Percentiles rank a stretch among this genome's conserved stretches.
Conservation (phyloP, 1,140 invertebrate genomes). For the Ditylenchus dipsaci region DNA sequence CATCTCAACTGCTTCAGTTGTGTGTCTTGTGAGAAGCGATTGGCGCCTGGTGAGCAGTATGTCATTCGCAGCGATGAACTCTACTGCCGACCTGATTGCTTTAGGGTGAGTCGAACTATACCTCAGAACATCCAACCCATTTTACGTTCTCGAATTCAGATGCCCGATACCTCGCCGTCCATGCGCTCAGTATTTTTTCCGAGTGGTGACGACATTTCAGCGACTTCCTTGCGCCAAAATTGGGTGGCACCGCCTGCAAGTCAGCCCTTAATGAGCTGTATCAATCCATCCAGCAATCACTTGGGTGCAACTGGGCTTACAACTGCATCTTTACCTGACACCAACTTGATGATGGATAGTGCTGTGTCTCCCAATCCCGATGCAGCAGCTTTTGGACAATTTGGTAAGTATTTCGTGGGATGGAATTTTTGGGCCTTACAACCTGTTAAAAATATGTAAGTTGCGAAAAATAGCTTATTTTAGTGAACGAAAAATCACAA, state of each 20-base stretch:
- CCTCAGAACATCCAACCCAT: background rate
- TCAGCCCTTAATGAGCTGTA: background rate
- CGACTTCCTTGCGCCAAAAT: background rate
- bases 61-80: constrained; percentile 6
- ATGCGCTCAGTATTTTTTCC: background rate
- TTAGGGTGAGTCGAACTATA: background rate
- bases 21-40: background rate
- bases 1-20: constrained; percentile 22
- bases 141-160: background rate
- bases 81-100: constrained; percentile 23
- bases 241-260: background rate
- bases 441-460: too few species aligned
- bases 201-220: background rate
- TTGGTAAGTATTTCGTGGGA: background rate
- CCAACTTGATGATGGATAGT: background rate
- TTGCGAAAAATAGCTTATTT: too few species aligned
- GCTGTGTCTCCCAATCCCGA: background rate
- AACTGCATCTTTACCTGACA: background rate
- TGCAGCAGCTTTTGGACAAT: background rate
- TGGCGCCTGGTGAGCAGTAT: constrained; percentile 18
- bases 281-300: background rate
- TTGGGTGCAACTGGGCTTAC: background rate
- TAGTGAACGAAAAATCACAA: too few species aligned
- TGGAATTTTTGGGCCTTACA: too few species aligned
- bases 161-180: background rate